phyloP scores from a whole-genome alignment of 2,797 vertebrate genomes.

The Telmatherina bonti region DNA sequence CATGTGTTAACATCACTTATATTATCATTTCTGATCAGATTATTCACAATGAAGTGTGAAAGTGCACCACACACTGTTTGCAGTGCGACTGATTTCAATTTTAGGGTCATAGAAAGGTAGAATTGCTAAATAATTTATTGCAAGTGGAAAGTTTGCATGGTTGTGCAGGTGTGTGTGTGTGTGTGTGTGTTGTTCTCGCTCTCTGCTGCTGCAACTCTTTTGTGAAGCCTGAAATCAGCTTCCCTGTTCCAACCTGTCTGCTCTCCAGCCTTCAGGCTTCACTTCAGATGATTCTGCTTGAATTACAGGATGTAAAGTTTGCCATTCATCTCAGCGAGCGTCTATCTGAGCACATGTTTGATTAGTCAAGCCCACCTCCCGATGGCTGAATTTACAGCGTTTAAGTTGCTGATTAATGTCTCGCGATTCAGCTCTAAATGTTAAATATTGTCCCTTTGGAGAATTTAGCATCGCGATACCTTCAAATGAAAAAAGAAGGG shows the following conservation, averaged over 20 bases:
- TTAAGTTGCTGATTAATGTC: conserved; percentile 43
- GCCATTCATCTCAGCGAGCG: conserved; percentile 39
- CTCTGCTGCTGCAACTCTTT: conserved; percentile 16
- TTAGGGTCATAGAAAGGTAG: conserved; percentile 20
- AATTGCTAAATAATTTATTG: conserved; percentile 22
- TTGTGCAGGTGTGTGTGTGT: conserved; percentile 24
- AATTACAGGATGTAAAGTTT: conserved; percentile 54
- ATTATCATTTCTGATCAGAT: conserved; percentile 26
- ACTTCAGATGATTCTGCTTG: conserved; percentile 45
- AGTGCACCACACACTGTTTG: conserved; percentile 15
- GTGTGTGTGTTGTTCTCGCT: conserved; percentile 12
- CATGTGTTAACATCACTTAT: not conserved
- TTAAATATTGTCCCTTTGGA: conserved; percentile 42
- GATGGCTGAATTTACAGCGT: conserved; percentile 48
- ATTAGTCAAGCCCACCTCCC: conserved; percentile 29
- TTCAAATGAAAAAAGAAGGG: conserved; percentile 18
- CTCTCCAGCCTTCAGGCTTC: conserved; percentile 50
- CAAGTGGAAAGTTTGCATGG: conserved; percentile 27
- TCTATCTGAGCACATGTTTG: conserved; percentile 53
- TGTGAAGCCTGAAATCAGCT: conserved; percentile 43
- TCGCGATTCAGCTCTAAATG: conserved; percentile 39
- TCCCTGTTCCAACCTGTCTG: conserved; percentile 28
- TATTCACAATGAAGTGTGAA: not conserved
- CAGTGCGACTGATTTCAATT: conserved; percentile 26
- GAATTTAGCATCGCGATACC: conserved; percentile 20